These are phyloP conservation scores for Brachypalpus laphriformis DNA, from an alignment of 2,888 invertebrate species.

Conservation along the genomic window DNA sequence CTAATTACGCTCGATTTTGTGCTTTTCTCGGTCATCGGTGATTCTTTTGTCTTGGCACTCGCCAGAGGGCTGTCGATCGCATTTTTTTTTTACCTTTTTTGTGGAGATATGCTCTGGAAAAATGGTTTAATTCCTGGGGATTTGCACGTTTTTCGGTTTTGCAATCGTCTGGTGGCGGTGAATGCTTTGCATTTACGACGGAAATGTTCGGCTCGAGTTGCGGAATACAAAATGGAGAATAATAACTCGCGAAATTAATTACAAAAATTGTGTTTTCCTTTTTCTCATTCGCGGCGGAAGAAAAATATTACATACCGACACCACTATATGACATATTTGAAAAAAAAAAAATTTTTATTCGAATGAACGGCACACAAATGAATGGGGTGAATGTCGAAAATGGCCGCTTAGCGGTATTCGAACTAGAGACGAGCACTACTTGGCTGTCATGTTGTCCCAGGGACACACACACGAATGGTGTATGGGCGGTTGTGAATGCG, in stretches of 20 bases:
- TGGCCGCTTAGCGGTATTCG: slow-evolving; percentile 69
- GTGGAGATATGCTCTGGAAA: no score
- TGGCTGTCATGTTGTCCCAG: slow-evolving; percentile 52
- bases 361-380: slow-evolving; percentile 64
- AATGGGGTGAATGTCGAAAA: slow-evolving; percentile 68
- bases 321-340: slow-evolving; percentile 72
- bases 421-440: slow-evolving; percentile 3
- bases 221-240: slow-evolving; percentile 71
- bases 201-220: slow-evolving; percentile 40
- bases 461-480: not conserved
- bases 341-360: slow-evolving; percentile 58
- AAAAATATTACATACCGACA: slow-evolving; percentile 75
- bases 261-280: slow-evolving; percentile 70
- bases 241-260: slow-evolving; percentile 71
- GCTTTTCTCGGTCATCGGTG: slow-evolving; percentile 13
- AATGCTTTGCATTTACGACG: slow-evolving; percentile 63
- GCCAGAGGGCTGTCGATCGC: no score
- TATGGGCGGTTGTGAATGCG: not conserved
- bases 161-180: slow-evolving; percentile 37
- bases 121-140: no score
- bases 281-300: slow-evolving; percentile 74
- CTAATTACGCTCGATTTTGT: slow-evolving; percentile 22
- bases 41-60: slow-evolving; percentile 58
- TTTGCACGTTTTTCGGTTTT: slow-evolving; percentile 66
- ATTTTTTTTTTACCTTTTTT: not conserved